These are phyloP conservation scores for Falco columbarius DNA, from an alignment of 2,797 vertebrate species.

Conservation along the genomic window DNA sequence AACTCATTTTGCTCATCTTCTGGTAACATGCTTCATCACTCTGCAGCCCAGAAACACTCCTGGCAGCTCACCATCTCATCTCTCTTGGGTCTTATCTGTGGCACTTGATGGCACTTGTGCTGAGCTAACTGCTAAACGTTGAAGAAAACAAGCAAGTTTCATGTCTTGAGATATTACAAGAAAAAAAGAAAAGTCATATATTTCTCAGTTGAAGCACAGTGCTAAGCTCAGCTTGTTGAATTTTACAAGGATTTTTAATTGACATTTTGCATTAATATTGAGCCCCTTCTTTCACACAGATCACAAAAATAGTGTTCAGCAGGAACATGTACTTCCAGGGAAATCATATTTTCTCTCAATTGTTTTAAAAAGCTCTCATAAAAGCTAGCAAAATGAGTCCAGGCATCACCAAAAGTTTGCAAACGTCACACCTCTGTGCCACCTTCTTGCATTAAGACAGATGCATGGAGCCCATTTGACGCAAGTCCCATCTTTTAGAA, in stretches of 20 bases:
- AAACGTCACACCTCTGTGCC: background rate
- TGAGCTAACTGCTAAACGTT: background rate
- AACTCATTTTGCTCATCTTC: background rate
- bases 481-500: background rate
- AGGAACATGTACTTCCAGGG: background rate
- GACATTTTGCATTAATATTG: background rate
- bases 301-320: background rate
- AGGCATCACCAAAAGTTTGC: background rate
- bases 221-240: background rate
- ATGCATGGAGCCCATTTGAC: background rate
- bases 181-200: background rate
- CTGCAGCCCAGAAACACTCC: background rate
- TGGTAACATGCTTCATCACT: background rate
- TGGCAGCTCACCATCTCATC: background rate
- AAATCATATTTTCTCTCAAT: background rate
- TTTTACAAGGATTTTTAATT: background rate
- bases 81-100: background rate
- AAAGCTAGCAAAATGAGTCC: background rate
- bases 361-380: background rate
- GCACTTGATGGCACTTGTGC: background rate
- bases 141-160: background rate
- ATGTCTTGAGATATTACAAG: background rate
- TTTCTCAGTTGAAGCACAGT: background rate
- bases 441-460: background rate
- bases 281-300: background rate